Evolutionary conservation across 1,140 invertebrate genomes (phyloP), one percentile per base, ranked within the genome.

Genomic region (Copidosoma floridanum): DNA sequence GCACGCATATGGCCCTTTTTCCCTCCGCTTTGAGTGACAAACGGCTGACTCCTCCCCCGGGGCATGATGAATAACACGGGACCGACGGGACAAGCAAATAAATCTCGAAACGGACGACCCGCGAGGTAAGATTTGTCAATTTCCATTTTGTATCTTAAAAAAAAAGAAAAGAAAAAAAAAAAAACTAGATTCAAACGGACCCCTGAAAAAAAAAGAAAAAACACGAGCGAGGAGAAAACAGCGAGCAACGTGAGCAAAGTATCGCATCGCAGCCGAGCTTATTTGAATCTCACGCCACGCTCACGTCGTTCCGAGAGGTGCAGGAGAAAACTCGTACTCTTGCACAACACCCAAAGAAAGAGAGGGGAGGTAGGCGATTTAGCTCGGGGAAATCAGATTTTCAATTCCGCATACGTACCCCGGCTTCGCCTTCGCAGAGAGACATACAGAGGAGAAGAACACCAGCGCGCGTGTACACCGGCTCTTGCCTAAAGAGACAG

Each of bases 361-460:
- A n/a, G n/a, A n/a, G n/a, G n/a, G n/a, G n/a, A n/a, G n/a, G n/a
- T n/a, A n/a, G n/a, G n/a, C n/a, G n/a, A n/a, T n/a, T n/a, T n/a
- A n/a, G n/a, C n/a, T n/a, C 63, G 27, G 32, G 21, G 41, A 67
- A 70, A 71, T 73, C 67, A 64, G 67, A 67, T 74, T 76, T 75
- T 68, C 66, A 72, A 71, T 76, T 73, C 73, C 57, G 63, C 62
- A 32, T 43, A 35, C 12, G 43, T 12, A n/a, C n/a, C n/a, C n/a
- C n/a, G n/a, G n/a, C n/a, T 23, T 50, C 50, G 18, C 44, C 38
- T 38, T 61, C 40, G 50, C 48, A n/a, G n/a, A n/a, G n/a, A n/a
- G 0, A 16, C 40, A 41, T 6, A 2, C 12, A 16, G n/a, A 27
- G 37, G 20, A 14, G 27, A 18, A 50, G 11, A 40, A 26, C 21